A percentile compares a stretch with the other conserved stretches of the same genome.
These are phyloP conservation scores for Notoglanidium macrostoma DNA, from an alignment of 2,797 vertebrate species.

Conservation along the genomic window DNA sequence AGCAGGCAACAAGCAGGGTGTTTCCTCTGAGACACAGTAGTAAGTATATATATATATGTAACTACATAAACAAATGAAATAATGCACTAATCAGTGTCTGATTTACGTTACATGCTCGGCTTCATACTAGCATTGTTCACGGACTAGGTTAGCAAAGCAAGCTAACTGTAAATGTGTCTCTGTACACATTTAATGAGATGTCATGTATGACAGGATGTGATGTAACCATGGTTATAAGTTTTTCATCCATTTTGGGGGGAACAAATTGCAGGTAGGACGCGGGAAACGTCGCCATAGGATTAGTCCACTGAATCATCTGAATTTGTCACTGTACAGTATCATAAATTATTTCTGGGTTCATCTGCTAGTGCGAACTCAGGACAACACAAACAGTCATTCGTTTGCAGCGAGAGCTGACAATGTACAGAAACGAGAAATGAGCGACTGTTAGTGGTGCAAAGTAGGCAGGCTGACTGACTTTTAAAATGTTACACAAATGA, in stretches of 20 bases:
- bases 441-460: background rate
- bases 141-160: background rate
- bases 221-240: background rate
- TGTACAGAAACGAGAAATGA: background rate
- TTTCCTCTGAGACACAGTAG: background rate
- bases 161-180: background rate
- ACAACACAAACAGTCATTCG: background rate
- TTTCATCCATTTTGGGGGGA: background rate
- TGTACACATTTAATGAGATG: background rate
- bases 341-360: background rate
- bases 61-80: background rate
- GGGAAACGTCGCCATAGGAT: background rate
- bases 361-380: background rate
- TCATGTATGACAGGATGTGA: background rate
- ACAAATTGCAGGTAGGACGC: background rate
- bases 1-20: background rate
- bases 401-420: background rate
- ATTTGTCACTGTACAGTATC: background rate
- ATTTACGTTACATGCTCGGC: background rate
- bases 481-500: background rate
- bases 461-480: background rate
- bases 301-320: background rate
- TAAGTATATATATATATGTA: background rate
- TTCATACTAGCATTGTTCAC: background rate
- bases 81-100: background rate